These are phyloP conservation scores for Cydia strobilella DNA, from an alignment of 1,140 invertebrate genomes.

Conservation along the genomic window DNA sequence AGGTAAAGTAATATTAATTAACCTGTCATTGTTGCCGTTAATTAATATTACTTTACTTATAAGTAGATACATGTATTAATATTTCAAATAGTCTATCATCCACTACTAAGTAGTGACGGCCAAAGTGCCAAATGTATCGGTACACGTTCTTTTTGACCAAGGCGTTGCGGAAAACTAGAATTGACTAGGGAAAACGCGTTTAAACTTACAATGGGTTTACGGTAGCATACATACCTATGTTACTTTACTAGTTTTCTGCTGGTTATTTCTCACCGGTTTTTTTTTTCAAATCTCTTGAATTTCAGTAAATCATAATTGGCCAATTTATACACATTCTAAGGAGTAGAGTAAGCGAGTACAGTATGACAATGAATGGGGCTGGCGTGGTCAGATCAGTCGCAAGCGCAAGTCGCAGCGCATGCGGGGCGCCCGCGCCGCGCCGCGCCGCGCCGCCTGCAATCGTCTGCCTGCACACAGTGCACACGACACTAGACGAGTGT, in stretches of 20 bases:
- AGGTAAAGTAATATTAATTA: conserved; percentile 12
- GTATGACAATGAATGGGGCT: conserved; percentile 2
- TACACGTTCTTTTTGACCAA: too few relatives aligned
- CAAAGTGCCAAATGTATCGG: too few relatives aligned
- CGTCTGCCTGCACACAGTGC: conserved; percentile 9
- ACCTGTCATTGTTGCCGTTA: not conserved
- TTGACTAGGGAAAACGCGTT: too few relatives aligned
- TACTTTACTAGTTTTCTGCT: too few relatives aligned
- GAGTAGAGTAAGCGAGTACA: not conserved
- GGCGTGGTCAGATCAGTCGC: conserved; percentile 2
- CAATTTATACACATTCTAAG: too few relatives aligned
- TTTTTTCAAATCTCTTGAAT: too few relatives aligned
- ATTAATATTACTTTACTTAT: too few relatives aligned
- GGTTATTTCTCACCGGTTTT: too few relatives aligned
- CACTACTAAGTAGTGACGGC: not conserved
- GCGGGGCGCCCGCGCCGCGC: not conserved
- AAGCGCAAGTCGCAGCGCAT: not conserved
- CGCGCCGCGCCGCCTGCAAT: not conserved
- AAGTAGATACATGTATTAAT: not conserved
- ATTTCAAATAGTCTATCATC: not conserved
- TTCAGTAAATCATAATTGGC: too few relatives aligned
- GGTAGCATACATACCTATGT: too few relatives aligned
- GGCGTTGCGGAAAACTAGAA: too few relatives aligned
- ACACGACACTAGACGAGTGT: not conserved
- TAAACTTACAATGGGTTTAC: too few relatives aligned